Conservation (phyloP, 2,888 invertebrate species). For the Amphiduros pacificus region DNA sequence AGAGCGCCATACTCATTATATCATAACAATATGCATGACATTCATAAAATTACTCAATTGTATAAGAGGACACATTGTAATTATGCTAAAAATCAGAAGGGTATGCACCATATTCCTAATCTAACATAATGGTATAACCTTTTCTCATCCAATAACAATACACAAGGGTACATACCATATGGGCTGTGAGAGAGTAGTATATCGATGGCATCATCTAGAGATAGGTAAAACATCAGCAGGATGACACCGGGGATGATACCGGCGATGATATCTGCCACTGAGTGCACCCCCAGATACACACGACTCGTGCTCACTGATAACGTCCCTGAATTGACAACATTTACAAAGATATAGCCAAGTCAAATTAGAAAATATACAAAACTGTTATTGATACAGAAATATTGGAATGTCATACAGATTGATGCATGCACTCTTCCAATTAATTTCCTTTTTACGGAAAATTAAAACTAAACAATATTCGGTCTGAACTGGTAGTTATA, state of each 20-base stretch:
- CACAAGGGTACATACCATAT: slow-evolving; percentile 7
- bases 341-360: not conserved
- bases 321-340: slow-evolving; percentile 10
- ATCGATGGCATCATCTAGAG: slow-evolving; percentile 11
- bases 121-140: too few relatives aligned
- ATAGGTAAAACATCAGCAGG: slow-evolving; percentile 5
- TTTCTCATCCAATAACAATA: too few relatives aligned
- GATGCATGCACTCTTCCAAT: too few relatives aligned
- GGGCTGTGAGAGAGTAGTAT: slow-evolving; percentile 6
- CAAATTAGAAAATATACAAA: not conserved
- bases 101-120: too few relatives aligned
- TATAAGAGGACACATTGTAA: too few relatives aligned
- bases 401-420: not conserved
- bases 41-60: too few relatives aligned
- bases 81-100: too few relatives aligned
- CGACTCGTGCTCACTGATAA: slow-evolving; percentile 4
- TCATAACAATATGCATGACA: too few relatives aligned
- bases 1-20: too few relatives aligned
- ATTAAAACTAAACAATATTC: not conserved
- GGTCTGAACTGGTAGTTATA: not conserved
- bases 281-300: slow-evolving; percentile 16
- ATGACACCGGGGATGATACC: slow-evolving; percentile 3
- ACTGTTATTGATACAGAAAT: not conserved
- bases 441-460: too few relatives aligned
- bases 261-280: slow-evolving; percentile 9